Conservation (phyloP, 2,113 vertebrate species). For the Myodes glareolus region DNA sequence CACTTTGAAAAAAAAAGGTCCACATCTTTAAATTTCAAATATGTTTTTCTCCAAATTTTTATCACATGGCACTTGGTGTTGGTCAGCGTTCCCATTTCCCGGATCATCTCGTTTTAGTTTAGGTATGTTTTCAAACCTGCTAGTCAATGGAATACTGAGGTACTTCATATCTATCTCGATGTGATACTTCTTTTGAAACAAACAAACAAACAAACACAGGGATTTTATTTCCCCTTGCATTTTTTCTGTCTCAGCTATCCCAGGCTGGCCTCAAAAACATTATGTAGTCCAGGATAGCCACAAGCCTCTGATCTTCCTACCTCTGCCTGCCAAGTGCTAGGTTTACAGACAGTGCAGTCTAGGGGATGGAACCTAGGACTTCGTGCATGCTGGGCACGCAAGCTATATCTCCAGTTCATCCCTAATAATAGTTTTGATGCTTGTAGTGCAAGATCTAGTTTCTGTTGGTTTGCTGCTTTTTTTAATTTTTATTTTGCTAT, state of each 20-base stretch:
- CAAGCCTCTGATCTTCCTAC: not conserved
- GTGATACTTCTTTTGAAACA: too few species aligned
- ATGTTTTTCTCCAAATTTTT: not conserved
- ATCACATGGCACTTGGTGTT: not conserved
- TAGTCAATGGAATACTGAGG: not conserved
- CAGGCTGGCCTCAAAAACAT: not conserved
- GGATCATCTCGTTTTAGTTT: not conserved
- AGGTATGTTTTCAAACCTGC: not conserved
- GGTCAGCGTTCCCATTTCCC: not conserved
- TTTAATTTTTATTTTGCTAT: not conserved
- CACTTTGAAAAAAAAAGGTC: not conserved
- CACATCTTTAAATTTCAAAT: conserved; percentile 23
- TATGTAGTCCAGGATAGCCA: not conserved
- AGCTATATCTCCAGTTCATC: not conserved
- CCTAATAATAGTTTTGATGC: not conserved
- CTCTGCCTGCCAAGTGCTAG: not conserved
- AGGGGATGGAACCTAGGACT: not conserved
- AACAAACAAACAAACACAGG: too few species aligned
- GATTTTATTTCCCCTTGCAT: not conserved
- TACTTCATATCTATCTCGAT: not conserved
- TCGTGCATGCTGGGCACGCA: not conserved
- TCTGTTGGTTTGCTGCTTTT: not conserved
- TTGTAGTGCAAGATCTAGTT: not conserved
- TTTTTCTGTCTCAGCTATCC: not conserved
- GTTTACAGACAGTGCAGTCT: not conserved